These are phyloP conservation scores for Drosophila truncata DNA, from an alignment of 1,140 invertebrate genomes.

Conservation along the genomic window DNA sequence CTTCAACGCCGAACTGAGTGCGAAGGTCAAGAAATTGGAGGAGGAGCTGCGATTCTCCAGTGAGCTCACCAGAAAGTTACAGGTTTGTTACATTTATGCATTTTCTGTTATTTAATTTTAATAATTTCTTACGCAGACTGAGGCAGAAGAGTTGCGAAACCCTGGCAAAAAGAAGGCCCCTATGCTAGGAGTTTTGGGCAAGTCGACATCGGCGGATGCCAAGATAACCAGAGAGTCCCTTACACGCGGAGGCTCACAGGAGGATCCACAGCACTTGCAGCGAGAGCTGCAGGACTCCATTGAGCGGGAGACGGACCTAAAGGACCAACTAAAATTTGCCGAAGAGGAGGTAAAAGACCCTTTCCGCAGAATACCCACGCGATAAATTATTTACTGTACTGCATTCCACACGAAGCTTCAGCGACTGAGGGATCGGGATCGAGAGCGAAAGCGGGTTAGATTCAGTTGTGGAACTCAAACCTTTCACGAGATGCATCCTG, in stretches of 20 bases:
- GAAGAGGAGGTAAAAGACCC: slow-evolving; percentile 91
- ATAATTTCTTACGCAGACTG: slow-evolving; percentile 65
- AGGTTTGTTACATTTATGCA: slow-evolving; percentile 67
- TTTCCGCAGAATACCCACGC: no score
- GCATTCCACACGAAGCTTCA: slow-evolving; percentile 53
- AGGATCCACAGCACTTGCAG: slow-evolving; percentile 92
- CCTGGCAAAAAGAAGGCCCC: slow-evolving; percentile 88
- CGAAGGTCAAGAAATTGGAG: slow-evolving; percentile 91
- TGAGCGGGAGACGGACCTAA: slow-evolving; percentile 96
- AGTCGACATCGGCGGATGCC: slow-evolving; percentile 87
- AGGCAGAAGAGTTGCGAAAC: slow-evolving; percentile 87
- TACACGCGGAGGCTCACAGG: slow-evolving; percentile 90
- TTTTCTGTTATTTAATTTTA: slow-evolving; percentile 1
- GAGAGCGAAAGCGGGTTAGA: slow-evolving; percentile 35
- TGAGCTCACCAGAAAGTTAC: slow-evolving; percentile 88
- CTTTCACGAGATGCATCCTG: slow-evolving; percentile 28
- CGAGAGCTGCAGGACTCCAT: slow-evolving; percentile 95
- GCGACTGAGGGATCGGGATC: slow-evolving; percentile 39
- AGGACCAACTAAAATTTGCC: slow-evolving; percentile 95
- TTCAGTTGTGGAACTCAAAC: slow-evolving; percentile 80
- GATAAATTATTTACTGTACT: slow-evolving; percentile 42
- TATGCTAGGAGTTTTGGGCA: slow-evolving; percentile 86
- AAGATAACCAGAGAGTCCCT: slow-evolving; percentile 89
- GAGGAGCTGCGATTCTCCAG: slow-evolving; percentile 94
- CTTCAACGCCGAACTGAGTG: slow-evolving; percentile 87